Evolutionary conservation across 37 sponge, comb jelly and placozoan species (phyloP).

Genomic region (Cliona cf. orientalis): DNA sequence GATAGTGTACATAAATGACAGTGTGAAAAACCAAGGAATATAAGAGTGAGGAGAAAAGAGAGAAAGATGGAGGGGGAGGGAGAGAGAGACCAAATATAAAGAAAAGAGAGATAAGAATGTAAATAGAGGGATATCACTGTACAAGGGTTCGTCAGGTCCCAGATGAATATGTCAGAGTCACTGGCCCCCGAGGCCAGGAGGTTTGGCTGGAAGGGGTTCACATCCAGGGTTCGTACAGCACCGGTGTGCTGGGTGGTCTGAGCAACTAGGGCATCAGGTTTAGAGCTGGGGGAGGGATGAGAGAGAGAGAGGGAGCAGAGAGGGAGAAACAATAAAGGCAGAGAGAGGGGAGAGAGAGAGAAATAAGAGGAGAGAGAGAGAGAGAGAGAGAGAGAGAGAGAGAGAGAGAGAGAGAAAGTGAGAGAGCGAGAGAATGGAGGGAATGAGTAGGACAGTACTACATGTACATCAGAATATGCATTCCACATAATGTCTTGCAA

Average conservation of each 20-base stretch:
- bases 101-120: too few species aligned
- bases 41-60: too few species aligned
- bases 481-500: background rate
- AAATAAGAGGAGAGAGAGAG: background rate
- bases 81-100: background rate
- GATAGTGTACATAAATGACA: background rate
- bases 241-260: conserved; percentile 79
- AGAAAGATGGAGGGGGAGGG: too few species aligned
- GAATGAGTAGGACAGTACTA: background rate
- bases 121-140: conserved; percentile 61
- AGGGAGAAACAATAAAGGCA: conserved; percentile 39
- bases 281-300: conserved; percentile 20
- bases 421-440: background rate
- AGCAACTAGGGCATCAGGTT: conserved; percentile 39
- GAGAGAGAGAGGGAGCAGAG: too few species aligned
- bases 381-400: conserved; percentile 7
- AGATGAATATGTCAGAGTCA: conserved; percentile 93
- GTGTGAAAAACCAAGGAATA: too few species aligned
- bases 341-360: too few species aligned
- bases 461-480: background rate
- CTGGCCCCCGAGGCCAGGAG: conserved; percentile 93
- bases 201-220: conserved; percentile 94
- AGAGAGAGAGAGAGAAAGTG: background rate
- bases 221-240: conserved; percentile 89
- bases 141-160: conserved; percentile 89